Percentiles rank a stretch among this genome's conserved stretches.
phyloP scores from a whole-genome alignment of 2,888 invertebrate genomes.

The Drosophila greeni region DNA sequence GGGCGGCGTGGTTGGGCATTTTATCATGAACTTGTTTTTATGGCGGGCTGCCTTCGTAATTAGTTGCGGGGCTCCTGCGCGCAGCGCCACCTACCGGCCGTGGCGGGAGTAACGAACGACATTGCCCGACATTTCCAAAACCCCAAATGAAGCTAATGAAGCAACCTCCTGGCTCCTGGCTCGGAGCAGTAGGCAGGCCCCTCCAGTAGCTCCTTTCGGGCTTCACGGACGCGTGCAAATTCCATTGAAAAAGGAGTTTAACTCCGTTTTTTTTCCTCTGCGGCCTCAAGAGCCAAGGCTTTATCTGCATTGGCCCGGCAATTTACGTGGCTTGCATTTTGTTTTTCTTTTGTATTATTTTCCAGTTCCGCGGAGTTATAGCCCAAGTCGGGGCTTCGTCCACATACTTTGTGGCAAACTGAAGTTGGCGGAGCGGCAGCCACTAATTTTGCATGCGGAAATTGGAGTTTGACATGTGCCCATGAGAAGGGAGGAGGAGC shows the following conservation, averaged over 20 bases:
- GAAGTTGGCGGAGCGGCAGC: conserved; percentile 20
- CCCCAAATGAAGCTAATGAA: conserved; percentile 60
- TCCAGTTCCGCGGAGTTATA: conserved; percentile 12
- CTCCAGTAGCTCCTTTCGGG: conserved; percentile 22
- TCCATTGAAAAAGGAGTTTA: conserved; percentile 61
- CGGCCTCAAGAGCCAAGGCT: conserved; percentile 34
- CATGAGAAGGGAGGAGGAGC: conserved; percentile 10
- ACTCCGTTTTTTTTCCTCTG: conserved; percentile 31
- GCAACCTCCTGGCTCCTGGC: conserved; percentile 27
- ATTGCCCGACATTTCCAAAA: conserved; percentile 74
- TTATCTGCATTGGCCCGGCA: conserved; percentile 64
- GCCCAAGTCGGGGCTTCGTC: conserved; percentile 6
- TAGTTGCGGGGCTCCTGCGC: conserved; percentile 58
- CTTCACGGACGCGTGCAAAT: conserved; percentile 71
- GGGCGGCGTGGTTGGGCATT: conserved; percentile 24
- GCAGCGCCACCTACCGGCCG: conserved; percentile 65
- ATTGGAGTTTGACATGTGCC: conserved; percentile 50
- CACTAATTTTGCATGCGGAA: conserved; percentile 51
- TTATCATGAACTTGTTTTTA: conserved; percentile 51
- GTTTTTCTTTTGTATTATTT: conserved; percentile 33
- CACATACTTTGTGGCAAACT: conserved; percentile 23
- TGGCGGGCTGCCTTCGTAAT: conserved; percentile 51
- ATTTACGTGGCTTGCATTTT: conserved; percentile 53
- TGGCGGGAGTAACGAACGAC: conserved; percentile 75
- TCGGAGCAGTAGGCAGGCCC: not conserved